Evolutionary conservation across 2,797 vertebrate species (phyloP), one percentile per base, ranked within the genome.

Genomic region (Sebastes reedi): DNA sequence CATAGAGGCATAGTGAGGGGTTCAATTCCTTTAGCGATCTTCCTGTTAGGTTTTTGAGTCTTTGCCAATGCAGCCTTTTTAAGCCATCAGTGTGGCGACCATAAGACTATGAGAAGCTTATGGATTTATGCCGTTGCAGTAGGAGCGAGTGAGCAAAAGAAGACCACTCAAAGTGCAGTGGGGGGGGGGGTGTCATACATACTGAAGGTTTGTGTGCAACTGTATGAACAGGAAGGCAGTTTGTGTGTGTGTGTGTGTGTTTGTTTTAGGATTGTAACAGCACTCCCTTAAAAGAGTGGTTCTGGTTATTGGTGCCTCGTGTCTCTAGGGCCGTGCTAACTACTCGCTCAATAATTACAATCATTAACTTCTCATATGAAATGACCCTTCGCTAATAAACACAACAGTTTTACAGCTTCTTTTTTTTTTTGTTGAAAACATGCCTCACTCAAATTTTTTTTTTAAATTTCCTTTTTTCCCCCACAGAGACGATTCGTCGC

Each of bases 141-240:
- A 70, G 87, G 88, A 87, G 88, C 74, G 72, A 90, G 71, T 81
- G 77, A 85, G 87, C 82, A 50, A 29, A 78, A 82, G 75, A 81
- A 73, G 81, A 89, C 81, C 88, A 88, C 82, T 90, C 83, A 87
- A 89, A 91, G 92, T 92, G 90, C 92, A 88, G 90, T 36, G 68
- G 73, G 29, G 10, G 9, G 13, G 10, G 22, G 18, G 36, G 18
- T 55, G 76, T 76, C 82, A 75, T 78, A 89, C 78, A 88, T 87
- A 92, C 79, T 74, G 85, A 89, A 77, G 77, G 82, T 85, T 75
- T 88, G 84, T 92, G 89, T 90, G 89, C 83, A 88, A 90, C 84
- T 86, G 82, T 87, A 83, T 86, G 85, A 89, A 86, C 75, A 89
- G 88, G 87, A 94, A 93, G 91, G 92, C 92, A 90, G 82, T 87